Base-by-base conservation (phyloP, 2,888 invertebrate species). In the Himalopsyche kuldschensis region DNA sequence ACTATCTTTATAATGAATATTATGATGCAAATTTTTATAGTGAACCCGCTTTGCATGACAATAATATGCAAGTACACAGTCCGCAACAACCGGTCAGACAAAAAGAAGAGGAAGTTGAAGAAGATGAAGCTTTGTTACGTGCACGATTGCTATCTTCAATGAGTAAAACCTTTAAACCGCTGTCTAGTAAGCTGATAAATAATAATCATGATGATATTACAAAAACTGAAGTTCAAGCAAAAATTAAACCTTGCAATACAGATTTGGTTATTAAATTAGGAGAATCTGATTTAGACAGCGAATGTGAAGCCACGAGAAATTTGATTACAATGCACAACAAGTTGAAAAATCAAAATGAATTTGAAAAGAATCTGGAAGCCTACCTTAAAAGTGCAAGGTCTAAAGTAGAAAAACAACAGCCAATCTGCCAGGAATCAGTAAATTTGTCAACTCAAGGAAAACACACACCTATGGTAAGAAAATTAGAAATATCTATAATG, bases 71-170 rank as follows among this genome's bases (percentile, higher is more conserved):
- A 11, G 27, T 30, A 4, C 24, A 69, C 20, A 30, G 20, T 27
- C 27, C 24, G 4, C 20, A 69, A 30, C 24, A 69, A 69, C 69
- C 15, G 20, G 11, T 69, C 24, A 55, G n/a, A 6, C 80, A 80
- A 63, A 87, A 89, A 84, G 89, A 89, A 83, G 91, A 91, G 86
- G 91, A 91, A 86, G 87, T 91, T 83, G 93, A 93, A 79, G 94
- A 94, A 87, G 94, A 94, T 88, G 93, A 93, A 88, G 94, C 94
- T 88, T 90, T 93, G 79, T 89, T 94, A 85, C 89, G 94, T 85
- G 93, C 93, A 46, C 91, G 92, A 88, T 88, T 94, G 81, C 89
- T 94, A 86, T 93, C 93, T 79, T 93, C 93, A 5, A 90, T 94
- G 86, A 92, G 92, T 82, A 93, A 92, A 88, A 93, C 32, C 35